Base-by-base conservation (phyloP, 1,140 invertebrate species). In the Drosophila bocki region DNA sequence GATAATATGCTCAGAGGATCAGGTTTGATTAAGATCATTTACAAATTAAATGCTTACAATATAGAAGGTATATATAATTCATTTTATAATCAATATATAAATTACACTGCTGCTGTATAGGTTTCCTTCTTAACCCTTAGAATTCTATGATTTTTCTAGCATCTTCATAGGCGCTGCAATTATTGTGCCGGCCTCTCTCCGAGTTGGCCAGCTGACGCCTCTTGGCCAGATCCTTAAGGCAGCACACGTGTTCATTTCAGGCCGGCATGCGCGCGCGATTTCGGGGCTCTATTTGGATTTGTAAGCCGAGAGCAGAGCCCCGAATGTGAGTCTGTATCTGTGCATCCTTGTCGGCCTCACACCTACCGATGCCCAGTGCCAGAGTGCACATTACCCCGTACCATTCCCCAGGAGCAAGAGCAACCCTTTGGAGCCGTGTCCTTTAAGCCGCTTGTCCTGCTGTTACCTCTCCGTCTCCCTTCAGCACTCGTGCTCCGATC, bases 371-470 rank as follows among this genome's bases (percentile, higher is more conserved):
- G 44, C 54, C 41, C 54, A 41, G 22, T 53, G 37, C 37, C 33
- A 33, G n/a, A 29, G 56, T 58, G n/a, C 51, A 7, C 51, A 35
- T 35, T 35, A 58, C 61, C 61, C 29, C 26, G 7, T 12, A 11
- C 26, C 35, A 12, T 50, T 65, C 29, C 45, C 29, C 44, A 59
- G 29, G 51, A 63, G 39, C 77, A 90, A 82, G 45, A 67, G 39
- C 77, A 88, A 90, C 86, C 85, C 85, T 90, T 80, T 83, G 68
- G 75, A 65, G 22, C 59, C 48, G 58, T 68, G 75, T 85, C 80
- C 85, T 87, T 80, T 80, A 90, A 88, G 84, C 84, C 77, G 84
- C 72, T 87, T 90, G 74, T 90, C 82, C 86, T 90, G 82, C 85
- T 90, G 85, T 80, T 78, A 50, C 65, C 35, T 39, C 50, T 68